Conservation (phyloP, 2,797 vertebrate species). For the Buphagus erythrorhynchus region DNA sequence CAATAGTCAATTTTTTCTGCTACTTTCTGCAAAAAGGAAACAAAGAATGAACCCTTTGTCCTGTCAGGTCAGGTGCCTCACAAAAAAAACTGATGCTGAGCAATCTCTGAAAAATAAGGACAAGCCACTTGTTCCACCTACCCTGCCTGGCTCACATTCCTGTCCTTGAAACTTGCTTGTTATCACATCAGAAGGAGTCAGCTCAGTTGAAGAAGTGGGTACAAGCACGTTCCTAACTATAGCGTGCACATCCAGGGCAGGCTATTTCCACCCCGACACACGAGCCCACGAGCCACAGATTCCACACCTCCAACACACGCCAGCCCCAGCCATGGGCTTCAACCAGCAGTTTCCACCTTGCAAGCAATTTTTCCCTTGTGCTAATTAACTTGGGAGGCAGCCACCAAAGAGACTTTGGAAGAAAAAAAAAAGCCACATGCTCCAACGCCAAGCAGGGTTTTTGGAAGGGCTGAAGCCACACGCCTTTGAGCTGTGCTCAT, state of each 20-base stretch:
- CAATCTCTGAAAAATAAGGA: neutral
- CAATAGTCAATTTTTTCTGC: neutral
- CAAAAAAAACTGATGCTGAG: neutral
- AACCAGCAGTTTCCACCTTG: neutral
- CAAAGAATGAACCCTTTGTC: neutral
- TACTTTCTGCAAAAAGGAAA: neutral
- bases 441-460: neutral
- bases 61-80: neutral
- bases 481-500: neutral
- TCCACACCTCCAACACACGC: neutral
- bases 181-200: neutral
- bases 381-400: constrained; percentile 37
- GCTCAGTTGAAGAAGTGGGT: neutral
- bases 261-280: neutral
- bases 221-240: neutral
- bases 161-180: neutral
- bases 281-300: neutral
- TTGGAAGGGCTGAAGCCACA: neutral
- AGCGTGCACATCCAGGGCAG: neutral
- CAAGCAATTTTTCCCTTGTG: neutral
- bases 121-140: neutral
- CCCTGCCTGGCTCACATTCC: neutral
- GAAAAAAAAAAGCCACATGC: neutral
- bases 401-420: neutral
- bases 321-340: neutral